These are phyloP conservation scores for Poecile montanus DNA, from an alignment of 2,797 vertebrate genomes.

Conservation along the genomic window DNA sequence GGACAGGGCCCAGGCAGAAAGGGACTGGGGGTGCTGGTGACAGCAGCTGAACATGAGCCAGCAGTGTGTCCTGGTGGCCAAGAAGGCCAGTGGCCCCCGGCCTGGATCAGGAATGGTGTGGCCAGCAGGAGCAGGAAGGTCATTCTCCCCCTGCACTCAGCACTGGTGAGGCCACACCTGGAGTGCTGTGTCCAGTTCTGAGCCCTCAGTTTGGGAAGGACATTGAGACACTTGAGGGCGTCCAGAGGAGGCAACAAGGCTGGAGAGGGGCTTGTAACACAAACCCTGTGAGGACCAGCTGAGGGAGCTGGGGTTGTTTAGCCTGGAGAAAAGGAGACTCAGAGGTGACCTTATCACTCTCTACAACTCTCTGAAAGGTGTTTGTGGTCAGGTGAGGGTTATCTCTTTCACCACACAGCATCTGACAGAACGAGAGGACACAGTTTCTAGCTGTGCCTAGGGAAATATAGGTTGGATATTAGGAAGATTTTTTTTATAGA, in stretches of 20 bases:
- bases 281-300: neutral
- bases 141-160: neutral
- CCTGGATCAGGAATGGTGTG: neutral
- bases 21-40: neutral
- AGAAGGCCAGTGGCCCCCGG: neutral
- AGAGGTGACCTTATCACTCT: neutral
- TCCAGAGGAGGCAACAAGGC: neutral
- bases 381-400: neutral
- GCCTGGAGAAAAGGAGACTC: neutral
- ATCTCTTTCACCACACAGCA: neutral
- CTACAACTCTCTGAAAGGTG: neutral
- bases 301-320: neutral
- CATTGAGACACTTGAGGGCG: accelerated
- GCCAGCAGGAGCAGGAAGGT: neutral
- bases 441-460: neutral
- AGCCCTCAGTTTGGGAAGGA: neutral
- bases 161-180: neutral
- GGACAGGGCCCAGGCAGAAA: neutral
- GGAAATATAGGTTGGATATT: neutral
- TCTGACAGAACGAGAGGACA: neutral
- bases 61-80: neutral
- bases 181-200: neutral
- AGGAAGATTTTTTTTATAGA: neutral
- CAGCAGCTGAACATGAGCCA: neutral
- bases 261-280: neutral